Conservation (phyloP, 2,888 invertebrate species). For the Clitarchus hookeri region DNA sequence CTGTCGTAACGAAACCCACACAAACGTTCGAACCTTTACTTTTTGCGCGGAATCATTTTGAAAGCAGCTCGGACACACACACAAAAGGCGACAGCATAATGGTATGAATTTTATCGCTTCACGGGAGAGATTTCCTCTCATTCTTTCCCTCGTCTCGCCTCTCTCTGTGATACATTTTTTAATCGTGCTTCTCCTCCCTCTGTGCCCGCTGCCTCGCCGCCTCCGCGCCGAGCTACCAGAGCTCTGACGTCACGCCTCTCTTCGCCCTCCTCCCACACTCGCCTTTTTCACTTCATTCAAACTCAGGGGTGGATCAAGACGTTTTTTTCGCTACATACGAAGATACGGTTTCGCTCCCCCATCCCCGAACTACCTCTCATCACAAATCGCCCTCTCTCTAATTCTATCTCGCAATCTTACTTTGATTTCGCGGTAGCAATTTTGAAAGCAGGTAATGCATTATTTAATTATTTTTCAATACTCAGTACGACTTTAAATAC, state of each 20-base stretch:
- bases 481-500: too few relatives aligned
- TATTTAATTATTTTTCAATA: too few relatives aligned
- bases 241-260: background rate
- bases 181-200: background rate
- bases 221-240: background rate
- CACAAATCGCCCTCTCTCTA: too few relatives aligned
- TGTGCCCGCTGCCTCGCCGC: background rate
- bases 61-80: background rate
- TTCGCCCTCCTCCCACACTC: background rate
- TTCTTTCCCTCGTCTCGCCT: background rate
- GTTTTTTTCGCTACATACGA: too few relatives aligned
- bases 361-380: too few relatives aligned
- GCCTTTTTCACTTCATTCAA: too few relatives aligned
- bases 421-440: too few relatives aligned
- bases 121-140: background rate
- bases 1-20: background rate
- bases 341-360: too few relatives aligned
- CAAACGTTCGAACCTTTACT: background rate
- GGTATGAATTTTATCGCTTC: conserved; percentile 10
- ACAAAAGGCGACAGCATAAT: background rate
- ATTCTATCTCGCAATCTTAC: too few relatives aligned
- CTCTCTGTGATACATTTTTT: background rate
- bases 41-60: background rate
- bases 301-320: too few relatives aligned
- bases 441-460: too few relatives aligned